A percentile compares a stretch with the other conserved stretches of the same genome.
These are phyloP conservation scores for Salvelinus fontinalis DNA, from an alignment of 2,113 vertebrate genomes.

Conservation along the genomic window DNA sequence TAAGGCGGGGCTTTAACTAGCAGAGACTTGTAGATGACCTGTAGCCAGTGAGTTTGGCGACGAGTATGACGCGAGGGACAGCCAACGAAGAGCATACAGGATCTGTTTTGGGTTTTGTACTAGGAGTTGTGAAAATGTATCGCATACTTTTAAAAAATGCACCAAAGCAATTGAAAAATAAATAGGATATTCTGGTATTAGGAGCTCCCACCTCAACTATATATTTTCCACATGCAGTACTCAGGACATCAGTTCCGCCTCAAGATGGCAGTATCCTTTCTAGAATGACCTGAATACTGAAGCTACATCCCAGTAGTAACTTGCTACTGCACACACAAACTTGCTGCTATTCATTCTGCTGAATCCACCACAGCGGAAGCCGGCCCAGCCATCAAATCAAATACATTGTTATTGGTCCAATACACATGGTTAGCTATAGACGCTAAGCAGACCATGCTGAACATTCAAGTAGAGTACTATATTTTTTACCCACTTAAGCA, in stretches of 20 bases:
- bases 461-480: neutral
- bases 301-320: neutral
- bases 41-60: no score
- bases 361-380: neutral
- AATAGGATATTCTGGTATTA: no score
- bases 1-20: no score
- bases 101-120: no score
- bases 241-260: conserved; percentile 44
- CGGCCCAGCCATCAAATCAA: neutral
- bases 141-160: no score
- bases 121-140: no score
- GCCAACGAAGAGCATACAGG: no score
- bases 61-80: no score
- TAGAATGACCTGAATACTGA: neutral
- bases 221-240: neutral
- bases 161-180: no score
- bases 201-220: neutral
- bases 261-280: conserved; percentile 64
- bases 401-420: no score
- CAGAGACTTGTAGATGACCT: no score
- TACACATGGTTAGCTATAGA: no score
- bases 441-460: neutral
- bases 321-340: neutral
- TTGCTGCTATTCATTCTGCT: conserved; percentile 16
- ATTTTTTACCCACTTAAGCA: neutral